A percentile compares a stretch with the other conserved stretches of the same genome.
Conservation (phyloP, 1,140 invertebrate species). For the Coelopa frigida region DNA sequence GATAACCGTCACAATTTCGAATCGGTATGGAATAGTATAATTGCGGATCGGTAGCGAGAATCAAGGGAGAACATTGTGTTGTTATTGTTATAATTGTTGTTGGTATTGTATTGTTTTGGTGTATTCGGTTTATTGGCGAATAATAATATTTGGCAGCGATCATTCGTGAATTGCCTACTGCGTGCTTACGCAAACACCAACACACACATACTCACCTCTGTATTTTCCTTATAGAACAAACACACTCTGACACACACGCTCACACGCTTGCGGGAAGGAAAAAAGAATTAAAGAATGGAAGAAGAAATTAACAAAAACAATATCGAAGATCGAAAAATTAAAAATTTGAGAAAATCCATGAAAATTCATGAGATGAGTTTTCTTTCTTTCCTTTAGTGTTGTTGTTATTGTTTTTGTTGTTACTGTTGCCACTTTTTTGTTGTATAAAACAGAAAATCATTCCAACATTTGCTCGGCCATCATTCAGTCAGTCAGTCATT, state of each 20-base stretch:
- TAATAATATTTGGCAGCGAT: too few relatives aligned
- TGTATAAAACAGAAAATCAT: not conserved
- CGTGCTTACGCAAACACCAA: slow-evolving; percentile 8
- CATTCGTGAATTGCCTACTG: slow-evolving; percentile 4
- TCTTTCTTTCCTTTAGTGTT: not conserved
- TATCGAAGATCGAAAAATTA: not conserved
- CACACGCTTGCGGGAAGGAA: not conserved
- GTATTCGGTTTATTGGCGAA: too few relatives aligned
- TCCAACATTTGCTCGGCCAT: not conserved
- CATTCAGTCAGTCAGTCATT: too few relatives aligned
- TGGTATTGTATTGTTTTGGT: too few relatives aligned
- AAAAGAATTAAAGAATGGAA: not conserved
- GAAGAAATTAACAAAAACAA: not conserved
- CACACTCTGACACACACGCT: too few relatives aligned
- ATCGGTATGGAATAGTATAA: too few relatives aligned
- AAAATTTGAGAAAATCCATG: slow-evolving; percentile 10
- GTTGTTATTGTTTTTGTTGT: not conserved
- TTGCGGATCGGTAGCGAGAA: too few relatives aligned
- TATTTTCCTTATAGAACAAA: too few relatives aligned
- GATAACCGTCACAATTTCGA: too few relatives aligned
- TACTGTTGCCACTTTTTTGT: not conserved
- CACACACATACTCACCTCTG: too few relatives aligned
- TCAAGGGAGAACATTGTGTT: too few relatives aligned
- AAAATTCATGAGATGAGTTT: slow-evolving; percentile 2
- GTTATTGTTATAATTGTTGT: too few relatives aligned